A percentile compares a stretch with the other conserved stretches of the same genome.
Evolutionary conservation across 2,888 invertebrate genomes (phyloP).

Genomic region (Amphipyra berbera): DNA sequence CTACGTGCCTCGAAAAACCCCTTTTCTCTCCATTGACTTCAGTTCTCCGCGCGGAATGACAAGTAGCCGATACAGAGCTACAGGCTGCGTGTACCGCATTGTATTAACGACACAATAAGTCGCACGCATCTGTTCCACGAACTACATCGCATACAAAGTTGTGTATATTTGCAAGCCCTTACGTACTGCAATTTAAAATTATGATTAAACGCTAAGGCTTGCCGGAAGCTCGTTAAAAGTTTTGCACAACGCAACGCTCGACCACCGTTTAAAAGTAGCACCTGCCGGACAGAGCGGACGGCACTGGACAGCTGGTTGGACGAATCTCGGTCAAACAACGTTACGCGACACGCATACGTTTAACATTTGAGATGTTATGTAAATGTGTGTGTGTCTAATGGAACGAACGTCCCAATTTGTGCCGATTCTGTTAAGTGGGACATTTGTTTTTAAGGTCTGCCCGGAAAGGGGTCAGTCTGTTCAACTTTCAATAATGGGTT

Average conservation of each 20-base stretch:
- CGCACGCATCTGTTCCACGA: conserved; percentile 11
- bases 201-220: conserved; percentile 52
- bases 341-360: conserved; percentile 46
- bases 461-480: conserved; percentile 37
- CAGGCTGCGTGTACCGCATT: not conserved
- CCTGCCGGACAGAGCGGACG: conserved; percentile 37
- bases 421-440: conserved; percentile 47
- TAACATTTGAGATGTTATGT: conserved; percentile 49
- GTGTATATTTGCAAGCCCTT: conserved; percentile 25
- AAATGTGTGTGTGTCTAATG: conserved; percentile 52
- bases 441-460: conserved; percentile 43
- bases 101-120: conserved; percentile 9
- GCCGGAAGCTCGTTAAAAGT: conserved; percentile 62
- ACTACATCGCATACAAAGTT: conserved; percentile 15
- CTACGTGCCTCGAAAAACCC: conserved; percentile 19
- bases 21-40: conserved; percentile 26
- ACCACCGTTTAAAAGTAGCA: conserved; percentile 56
- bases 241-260: conserved; percentile 47
- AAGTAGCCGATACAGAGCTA: conserved; percentile 12
- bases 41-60: conserved; percentile 15
- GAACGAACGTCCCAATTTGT: conserved; percentile 46
- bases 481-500: conserved; percentile 52
- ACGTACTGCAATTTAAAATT: conserved; percentile 51
- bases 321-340: conserved; percentile 42
- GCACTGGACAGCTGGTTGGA: conserved; percentile 11